These are phyloP conservation scores for Tinamus guttatus DNA, from an alignment of 2,113 vertebrate species.

Conservation along the genomic window DNA sequence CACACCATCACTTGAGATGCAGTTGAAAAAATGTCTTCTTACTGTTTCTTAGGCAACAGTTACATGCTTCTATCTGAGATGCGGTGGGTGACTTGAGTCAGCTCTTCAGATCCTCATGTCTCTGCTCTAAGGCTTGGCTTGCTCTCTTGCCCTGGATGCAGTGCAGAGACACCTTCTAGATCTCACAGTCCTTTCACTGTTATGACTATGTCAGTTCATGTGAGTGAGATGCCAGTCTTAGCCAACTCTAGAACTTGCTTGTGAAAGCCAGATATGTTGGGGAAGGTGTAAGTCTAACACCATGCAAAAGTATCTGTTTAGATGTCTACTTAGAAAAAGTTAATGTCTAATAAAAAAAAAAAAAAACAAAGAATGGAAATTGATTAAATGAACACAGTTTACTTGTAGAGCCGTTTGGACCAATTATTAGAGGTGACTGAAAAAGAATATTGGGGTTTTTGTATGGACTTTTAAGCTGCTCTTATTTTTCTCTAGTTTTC, in stretches of 20 bases:
- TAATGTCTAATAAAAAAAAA: not conserved
- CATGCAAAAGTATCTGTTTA: not conserved
- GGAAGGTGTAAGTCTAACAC: not conserved
- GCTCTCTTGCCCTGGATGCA: not conserved
- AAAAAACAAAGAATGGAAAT: not conserved
- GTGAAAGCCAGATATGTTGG: not conserved
- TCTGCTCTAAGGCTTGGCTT: not conserved
- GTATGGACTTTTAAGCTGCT: not conserved
- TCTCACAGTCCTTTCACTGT: not conserved
- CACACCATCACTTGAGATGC: not conserved
- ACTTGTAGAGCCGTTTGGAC: not conserved
- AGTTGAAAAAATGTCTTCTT: not conserved
- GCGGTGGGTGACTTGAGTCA: not conserved
- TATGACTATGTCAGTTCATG: not conserved
- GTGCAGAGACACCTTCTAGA: not conserved
- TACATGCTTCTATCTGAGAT: not conserved
- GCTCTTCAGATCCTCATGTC: not conserved
- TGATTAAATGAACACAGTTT: not conserved
- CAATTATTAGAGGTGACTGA: not conserved
- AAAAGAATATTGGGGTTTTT: not conserved
- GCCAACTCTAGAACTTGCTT: not conserved
- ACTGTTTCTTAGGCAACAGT: not conserved
- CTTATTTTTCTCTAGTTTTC: not conserved
- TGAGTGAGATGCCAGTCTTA: not conserved
- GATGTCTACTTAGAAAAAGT: not conserved